Evolutionary conservation across 2,113 vertebrate species (phyloP), one percentile per base, ranked within the genome.

Genomic region (Marcusenius ussheri): DNA sequence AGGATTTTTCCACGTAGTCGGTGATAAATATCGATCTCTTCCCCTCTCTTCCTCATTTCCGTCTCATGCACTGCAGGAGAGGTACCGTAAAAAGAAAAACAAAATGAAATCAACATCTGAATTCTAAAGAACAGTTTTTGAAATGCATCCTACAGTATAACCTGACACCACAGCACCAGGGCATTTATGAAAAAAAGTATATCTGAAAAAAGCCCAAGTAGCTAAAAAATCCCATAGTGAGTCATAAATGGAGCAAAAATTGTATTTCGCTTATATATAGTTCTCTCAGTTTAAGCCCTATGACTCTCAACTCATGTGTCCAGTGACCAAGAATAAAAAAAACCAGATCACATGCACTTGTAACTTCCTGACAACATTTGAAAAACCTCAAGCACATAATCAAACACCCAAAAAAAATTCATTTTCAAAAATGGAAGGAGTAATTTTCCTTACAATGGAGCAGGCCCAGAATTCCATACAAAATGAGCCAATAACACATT

Each of bases 1-100:
- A 56, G 94, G 91, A 90, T 77, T 42, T 88, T 42, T 92, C 90
- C 17, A 85, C 42, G 8, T 58, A 46, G 39, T 85, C 83, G 66
- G 39, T 45, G 50, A 51, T 56, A 80, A 83, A 83, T 56, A 83
- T 83, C 50, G 4, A n/a, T 66, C 87, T 13, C 24, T 39, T 74
- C 74, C 58, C 45, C 24, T 50, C 45, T 47, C 24, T 74, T 39
- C 2, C 19, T 88, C 58, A 45, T 19, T 88, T 46, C 45, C 15
- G 3, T 10, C 83, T 45, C 83, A 47, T 10, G 45, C 45, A 47
- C 83, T 47, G 24, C 19, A 3, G 15, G 39, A 83, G 17, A 45
- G 45, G 31, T 56, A 49, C 46, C 11, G 13, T 39, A 35, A 87
- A 56, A 42, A 39, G 13, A 2, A 87, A 56, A 51, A 35, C n/a